Evolutionary conservation across 2,113 vertebrate genomes (phyloP), one percentile per base, ranked within the genome.

Genomic region (Hydrochoerus hydrochaeris): DNA sequence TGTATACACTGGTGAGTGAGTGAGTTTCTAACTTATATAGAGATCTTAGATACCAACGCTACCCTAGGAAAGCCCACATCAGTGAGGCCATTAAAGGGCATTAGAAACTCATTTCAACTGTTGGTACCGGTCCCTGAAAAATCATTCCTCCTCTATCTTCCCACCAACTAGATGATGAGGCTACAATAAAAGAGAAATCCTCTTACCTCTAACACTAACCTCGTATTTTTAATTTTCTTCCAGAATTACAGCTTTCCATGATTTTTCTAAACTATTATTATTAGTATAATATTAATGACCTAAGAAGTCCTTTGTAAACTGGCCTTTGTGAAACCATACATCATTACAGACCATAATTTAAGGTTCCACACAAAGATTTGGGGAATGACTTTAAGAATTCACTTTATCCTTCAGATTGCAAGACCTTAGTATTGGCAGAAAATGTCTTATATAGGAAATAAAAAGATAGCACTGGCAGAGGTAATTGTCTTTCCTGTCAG

Each of bases 291-390:
- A 35, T 77, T 46, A 88, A 83, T 41, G 26, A 88, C 5, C 38
- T 85, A 46, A 92, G 91, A 0, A 38, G 58, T 81, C 62, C 77
- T 88, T 92, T 96, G 80, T 95, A 75, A 94, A 71, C 4, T 88
- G 28, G 38, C 46, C 90, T 92, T 77, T 46, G 69, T 82, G 87
- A 87, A 95, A 85, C 63, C 20, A 84, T 91, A 30, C 32, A 44
- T 71, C 62, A n/a, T 54, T 67, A 82, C 0, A 85, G 38, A 65
- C 24, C n/a, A 71, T 0, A 78, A 57, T 91, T 87, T 78, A 77
- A 97, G 77, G 69, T 88, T 92, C 5, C 69, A 88, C 8, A 52
- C 20, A 52, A 95, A 62, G 24, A 94, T 80, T 28, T 75, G 8
- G 14, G 90, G 52, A 88, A 92, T 62, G 12, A 85, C 30, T 75